Evolutionary conservation across 64 coral and sea anemone species (phyloP).

Genomic region (Dendrophyllia cribrosa): DNA sequence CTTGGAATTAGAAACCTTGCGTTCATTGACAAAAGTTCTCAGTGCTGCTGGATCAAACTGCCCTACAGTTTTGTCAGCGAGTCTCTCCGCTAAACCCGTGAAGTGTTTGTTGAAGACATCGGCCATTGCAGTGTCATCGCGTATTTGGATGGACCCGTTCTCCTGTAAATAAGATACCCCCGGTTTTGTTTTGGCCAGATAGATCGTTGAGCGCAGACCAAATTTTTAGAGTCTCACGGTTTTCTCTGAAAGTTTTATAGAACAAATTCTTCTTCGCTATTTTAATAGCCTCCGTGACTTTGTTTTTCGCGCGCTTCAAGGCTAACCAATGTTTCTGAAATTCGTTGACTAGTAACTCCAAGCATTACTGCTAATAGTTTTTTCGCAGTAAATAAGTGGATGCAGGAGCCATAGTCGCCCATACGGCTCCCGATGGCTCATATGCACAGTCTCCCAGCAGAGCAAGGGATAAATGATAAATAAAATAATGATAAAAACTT

Average conservation of each 20-base stretch:
- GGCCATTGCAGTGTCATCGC: not conserved
- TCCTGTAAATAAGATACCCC: not conserved
- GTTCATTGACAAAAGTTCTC: not conserved
- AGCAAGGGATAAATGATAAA: no score
- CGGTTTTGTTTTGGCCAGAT: not conserved
- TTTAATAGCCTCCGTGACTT: constrained; percentile 11
- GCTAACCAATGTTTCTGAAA: constrained; percentile 39
- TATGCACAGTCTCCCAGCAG: no score
- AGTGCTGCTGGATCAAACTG: constrained; percentile 20
- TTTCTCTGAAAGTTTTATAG: constrained; percentile 25
- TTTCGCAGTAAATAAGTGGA: no score
- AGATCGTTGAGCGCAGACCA: constrained; percentile 48
- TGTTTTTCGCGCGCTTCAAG: constrained; percentile 9
- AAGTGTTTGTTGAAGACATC: constrained; percentile 15
- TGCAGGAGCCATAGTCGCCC: no score
- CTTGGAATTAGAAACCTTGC: constrained; percentile 4
- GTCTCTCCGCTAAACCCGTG: constrained; percentile 20
- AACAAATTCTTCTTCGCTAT: constrained; percentile 37
- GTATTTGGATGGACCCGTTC: not conserved
- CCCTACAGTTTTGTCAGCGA: not conserved
- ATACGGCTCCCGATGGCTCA: no score
- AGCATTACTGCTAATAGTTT: no score
- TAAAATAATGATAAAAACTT: no score
- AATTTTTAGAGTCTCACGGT: not conserved
- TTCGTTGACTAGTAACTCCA: no score